phyloP scores from a whole-genome alignment of 2,113 vertebrate genomes.

The Gadus macrocephalus region DNA sequence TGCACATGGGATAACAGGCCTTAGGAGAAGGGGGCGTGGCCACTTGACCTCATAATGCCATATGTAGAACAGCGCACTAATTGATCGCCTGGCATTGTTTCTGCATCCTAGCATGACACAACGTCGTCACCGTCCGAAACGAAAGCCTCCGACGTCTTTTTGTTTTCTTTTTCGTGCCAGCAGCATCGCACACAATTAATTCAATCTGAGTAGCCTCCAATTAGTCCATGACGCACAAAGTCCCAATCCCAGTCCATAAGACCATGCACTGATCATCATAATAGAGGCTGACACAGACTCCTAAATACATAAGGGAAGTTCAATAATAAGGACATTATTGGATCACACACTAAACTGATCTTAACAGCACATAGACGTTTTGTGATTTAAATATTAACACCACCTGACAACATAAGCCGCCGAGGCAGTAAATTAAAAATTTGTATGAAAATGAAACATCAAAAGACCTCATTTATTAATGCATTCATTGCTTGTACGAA shows the following conservation, averaged over 20 bases:
- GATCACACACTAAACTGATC: slow-evolving; percentile 3
- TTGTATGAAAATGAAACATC: neutral
- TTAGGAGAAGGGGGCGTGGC: neutral
- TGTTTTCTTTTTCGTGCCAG: slow-evolving; percentile 30
- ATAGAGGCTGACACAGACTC: slow-evolving; percentile 26
- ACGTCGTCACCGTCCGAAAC: slow-evolving; percentile 19
- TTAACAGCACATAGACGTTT: slow-evolving; percentile 1
- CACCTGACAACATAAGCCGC: neutral
- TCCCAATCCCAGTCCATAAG: slow-evolving; percentile 24
- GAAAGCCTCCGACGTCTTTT: slow-evolving; percentile 23
- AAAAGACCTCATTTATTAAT: neutral
- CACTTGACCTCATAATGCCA: slow-evolving; percentile 27
- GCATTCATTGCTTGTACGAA: too few relatives aligned
- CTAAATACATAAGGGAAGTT: slow-evolving; percentile 2
- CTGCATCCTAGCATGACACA: slow-evolving; percentile 19
- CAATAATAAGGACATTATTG: slow-evolving; percentile 8
- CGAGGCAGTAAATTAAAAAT: neutral
- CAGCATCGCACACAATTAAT: slow-evolving; percentile 40
- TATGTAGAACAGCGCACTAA: slow-evolving; percentile 35
- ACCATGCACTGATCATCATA: slow-evolving; percentile 29
- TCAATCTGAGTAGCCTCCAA: slow-evolving; percentile 42
- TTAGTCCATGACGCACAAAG: slow-evolving; percentile 34
- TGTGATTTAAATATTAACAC: neutral
- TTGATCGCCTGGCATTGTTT: slow-evolving; percentile 32
- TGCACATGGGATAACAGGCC: slow-evolving; percentile 15